Conservation (phyloP, 2,113 vertebrate species). For the Sinocyclocheilus maitianheensis region DNA sequence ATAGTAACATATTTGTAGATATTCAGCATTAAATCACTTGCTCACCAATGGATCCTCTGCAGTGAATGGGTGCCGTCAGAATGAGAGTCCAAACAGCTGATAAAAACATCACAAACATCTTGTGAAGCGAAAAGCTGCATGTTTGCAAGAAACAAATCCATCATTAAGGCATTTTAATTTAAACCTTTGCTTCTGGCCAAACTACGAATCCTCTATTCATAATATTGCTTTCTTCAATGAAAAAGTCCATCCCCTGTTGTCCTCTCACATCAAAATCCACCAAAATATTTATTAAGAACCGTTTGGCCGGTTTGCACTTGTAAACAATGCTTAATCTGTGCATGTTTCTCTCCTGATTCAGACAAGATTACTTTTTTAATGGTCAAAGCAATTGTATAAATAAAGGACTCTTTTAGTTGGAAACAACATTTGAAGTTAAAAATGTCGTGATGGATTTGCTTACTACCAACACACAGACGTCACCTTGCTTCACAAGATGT, state of each 20-base stretch:
- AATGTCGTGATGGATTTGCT: neutral
- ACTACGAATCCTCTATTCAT: neutral
- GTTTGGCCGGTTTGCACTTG: neutral
- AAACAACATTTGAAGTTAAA: neutral
- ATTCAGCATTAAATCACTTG: neutral
- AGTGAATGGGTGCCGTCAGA: constrained; percentile 27
- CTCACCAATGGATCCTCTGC: too few species aligned
- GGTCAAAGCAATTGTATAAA: neutral
- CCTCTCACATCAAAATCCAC: neutral
- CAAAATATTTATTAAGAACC: neutral
- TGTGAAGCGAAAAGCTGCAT: too few species aligned
- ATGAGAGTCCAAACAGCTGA: neutral
- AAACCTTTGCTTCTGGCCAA: neutral
- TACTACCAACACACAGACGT: neutral
- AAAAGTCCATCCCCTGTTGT: neutral
- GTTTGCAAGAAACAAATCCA: constrained; percentile 58
- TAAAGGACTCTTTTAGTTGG: too few species aligned
- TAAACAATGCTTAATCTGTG: too few species aligned
- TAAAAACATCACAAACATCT: neutral
- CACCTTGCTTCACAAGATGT: constrained; percentile 64
- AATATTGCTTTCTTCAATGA: too few species aligned
- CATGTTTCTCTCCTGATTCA: neutral
- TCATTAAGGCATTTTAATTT: constrained; percentile 70
- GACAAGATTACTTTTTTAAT: neutral
- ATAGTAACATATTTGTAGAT: neutral